Evolutionary conservation across 2,797 vertebrate species (phyloP).

Genomic region (Etheostoma nigrum): DNA sequence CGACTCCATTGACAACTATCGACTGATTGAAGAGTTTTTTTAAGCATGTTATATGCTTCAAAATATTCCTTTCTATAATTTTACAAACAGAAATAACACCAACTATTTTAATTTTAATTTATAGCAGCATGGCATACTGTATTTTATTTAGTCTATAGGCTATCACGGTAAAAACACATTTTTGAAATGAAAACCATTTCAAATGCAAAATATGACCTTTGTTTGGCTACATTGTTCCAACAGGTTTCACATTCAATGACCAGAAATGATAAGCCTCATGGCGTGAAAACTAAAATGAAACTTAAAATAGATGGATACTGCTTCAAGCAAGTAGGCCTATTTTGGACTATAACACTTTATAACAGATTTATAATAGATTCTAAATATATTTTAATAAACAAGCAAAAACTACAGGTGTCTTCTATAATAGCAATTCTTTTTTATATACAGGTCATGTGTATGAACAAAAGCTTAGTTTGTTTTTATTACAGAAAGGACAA

Average conservation of each 20-base stretch:
- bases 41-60: background rate
- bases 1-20: background rate
- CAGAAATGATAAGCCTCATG: background rate
- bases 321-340: background rate
- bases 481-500: background rate
- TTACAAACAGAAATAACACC: background rate
- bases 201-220: background rate
- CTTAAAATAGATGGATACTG: too few relatives aligned
- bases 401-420: too few relatives aligned
- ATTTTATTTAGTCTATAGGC: background rate
- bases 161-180: background rate
- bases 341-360: background rate
- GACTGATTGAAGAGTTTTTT: background rate
- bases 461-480: background rate
- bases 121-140: accelerated
- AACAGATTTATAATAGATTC: background rate
- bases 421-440: too few relatives aligned
- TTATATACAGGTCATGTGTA: background rate
- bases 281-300: background rate
- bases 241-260: background rate
- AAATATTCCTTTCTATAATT: background rate
- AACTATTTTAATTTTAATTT: background rate
- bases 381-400: background rate
- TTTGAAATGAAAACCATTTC: background rate
- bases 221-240: background rate